Base-by-base conservation (phyloP, 1,140 invertebrate genomes). In the Scaptomyza graminum region DNA sequence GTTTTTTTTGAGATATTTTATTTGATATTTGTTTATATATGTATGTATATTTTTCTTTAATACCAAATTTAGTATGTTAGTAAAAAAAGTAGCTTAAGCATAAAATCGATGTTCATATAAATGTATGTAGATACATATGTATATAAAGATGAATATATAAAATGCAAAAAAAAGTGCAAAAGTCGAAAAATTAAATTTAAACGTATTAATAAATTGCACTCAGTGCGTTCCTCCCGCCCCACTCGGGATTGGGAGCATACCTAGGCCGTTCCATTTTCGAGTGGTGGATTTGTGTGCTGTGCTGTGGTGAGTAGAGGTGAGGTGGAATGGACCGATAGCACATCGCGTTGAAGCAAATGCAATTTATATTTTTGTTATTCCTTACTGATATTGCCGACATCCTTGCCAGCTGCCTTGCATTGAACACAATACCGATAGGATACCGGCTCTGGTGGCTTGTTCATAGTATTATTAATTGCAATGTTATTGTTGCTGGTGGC, bases 1-100 rank as follows among this genome's bases (percentile, higher is more conserved):
- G 81, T 85, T 85, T 81, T 85, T 81, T 79, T 71, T 43, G 77
- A 65, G 77, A 80, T 83, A 71, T 62, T 87, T 81, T 47, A 54
- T 71, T n/a, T 50, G 46, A 62, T 64, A 73, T 73, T 65, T 69
- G 46, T n/a, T 62, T 37, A 7, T 31, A 31, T 31, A 31, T 68
- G 31, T 57, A 18, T 28, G 52, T 63, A 39, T 52, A 47, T 28
- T 61, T 49, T 16, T 55, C 9, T 22, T 22, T 22, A 22, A 37
- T 66, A 31, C 31, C 22, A 57, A 66, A 56, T 69, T 47, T 63
- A 69, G 76, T 76, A 52, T 73, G 69, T 55, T 57, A 60, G 57
- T n/a, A 41, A 76, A 72, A 51, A 59, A 46, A 62, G 66, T 71
- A 66, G 54, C 63, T 71, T 71, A 71, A 46, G 68, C 54, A 15